phyloP scores from a whole-genome alignment of 2,113 vertebrate genomes.

The Indicator maculatus region DNA sequence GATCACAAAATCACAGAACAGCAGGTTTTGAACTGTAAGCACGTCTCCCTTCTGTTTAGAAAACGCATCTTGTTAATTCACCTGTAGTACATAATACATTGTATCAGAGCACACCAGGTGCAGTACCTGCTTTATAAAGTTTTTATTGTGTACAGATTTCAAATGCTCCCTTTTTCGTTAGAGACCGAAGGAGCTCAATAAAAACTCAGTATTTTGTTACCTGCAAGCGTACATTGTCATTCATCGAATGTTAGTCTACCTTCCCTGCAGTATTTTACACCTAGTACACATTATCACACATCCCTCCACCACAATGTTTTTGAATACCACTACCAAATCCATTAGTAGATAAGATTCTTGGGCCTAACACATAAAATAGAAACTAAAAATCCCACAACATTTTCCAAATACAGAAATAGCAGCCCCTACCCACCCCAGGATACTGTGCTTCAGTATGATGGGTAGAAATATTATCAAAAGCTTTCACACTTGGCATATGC shows the following conservation, averaged over 20 bases:
- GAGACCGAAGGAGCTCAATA: not conserved
- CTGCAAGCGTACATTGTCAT: not conserved
- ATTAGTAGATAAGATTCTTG: not conserved
- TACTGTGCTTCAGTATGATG: not conserved
- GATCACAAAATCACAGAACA: not conserved
- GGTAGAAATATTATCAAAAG: not conserved
- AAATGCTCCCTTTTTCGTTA: not conserved
- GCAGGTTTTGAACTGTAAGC: not conserved
- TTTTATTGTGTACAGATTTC: not conserved
- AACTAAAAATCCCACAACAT: not conserved
- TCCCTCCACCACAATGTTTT: not conserved
- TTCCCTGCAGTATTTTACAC: not conserved
- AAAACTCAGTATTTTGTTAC: not conserved
- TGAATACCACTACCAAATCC: not conserved
- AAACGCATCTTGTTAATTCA: not conserved
- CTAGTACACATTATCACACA: not conserved
- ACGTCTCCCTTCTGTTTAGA: not conserved
- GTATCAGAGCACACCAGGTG: not conserved
- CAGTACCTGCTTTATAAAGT: not conserved
- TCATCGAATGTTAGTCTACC: not conserved
- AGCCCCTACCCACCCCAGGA: not conserved
- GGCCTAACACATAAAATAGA: not conserved
- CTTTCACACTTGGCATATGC: not conserved
- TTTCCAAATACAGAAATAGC: not conserved
- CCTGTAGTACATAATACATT: not conserved